Conservation (phyloP, 2,113 vertebrate species). For the Aleadryas rufinucha region DNA sequence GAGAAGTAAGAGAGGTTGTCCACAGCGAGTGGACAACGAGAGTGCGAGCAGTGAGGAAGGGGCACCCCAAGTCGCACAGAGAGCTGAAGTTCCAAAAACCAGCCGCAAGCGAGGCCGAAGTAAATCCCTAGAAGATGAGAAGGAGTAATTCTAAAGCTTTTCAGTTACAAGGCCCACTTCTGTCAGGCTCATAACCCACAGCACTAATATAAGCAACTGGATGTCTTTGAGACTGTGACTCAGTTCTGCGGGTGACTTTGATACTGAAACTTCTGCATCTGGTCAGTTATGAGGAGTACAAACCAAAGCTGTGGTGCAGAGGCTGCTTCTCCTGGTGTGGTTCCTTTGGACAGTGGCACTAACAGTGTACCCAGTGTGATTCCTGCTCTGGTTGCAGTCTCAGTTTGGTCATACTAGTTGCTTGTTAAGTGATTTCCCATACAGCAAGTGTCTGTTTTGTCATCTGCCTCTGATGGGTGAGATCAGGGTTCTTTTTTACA, state of each 20-base stretch:
- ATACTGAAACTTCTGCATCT: background rate
- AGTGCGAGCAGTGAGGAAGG: background rate
- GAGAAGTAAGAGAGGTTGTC: background rate
- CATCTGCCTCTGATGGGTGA: background rate
- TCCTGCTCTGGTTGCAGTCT: background rate
- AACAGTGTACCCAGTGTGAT: background rate
- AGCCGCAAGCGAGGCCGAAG: constrained; percentile 4
- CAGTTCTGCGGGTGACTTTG: background rate
- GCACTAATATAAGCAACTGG: background rate
- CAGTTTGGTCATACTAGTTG: constrained; percentile 12
- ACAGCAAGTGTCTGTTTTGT: background rate
- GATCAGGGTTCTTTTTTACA: background rate
- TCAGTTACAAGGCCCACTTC: background rate
- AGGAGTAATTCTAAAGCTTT: constrained; percentile 1
- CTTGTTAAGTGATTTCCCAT: constrained; percentile 28
- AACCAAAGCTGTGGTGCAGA: background rate
- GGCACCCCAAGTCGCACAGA: background rate
- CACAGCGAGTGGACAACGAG: background rate
- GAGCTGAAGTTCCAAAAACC: background rate
- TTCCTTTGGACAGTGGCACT: background rate
- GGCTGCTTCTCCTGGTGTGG: background rate
- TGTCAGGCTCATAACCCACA: background rate
- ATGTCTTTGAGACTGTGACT: background rate
- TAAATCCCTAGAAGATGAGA: background rate
- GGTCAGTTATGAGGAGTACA: background rate